Evolutionary conservation across 2,888 invertebrate genomes (phyloP).

Genomic region (Apodemia hepburni): DNA sequence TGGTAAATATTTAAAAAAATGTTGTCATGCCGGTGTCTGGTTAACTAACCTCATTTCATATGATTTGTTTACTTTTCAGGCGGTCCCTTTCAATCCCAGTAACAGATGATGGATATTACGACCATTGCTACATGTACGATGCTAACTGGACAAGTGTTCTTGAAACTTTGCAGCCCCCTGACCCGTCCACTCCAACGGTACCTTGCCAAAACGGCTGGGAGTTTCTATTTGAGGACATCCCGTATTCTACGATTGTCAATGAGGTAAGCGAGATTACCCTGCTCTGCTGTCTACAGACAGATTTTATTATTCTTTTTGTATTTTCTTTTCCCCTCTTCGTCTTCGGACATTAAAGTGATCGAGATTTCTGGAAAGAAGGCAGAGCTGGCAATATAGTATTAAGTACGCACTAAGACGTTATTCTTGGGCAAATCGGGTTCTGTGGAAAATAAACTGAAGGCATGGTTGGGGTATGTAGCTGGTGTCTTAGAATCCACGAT

Average conservation of each 20-base stretch:
- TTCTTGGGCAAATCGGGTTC: no score
- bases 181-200: slow-evolving; percentile 35
- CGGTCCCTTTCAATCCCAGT: slow-evolving; percentile 48
- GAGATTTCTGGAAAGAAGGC: no score
- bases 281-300: not conserved
- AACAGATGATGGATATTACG: slow-evolving; percentile 37
- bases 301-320: no score
- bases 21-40: no score
- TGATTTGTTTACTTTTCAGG: slow-evolving; percentile 33
- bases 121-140: slow-evolving; percentile 45
- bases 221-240: slow-evolving; percentile 48
- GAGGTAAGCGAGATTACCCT: slow-evolving; percentile 37
- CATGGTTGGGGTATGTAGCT: no score
- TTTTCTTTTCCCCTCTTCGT: no score
- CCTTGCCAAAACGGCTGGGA: slow-evolving; percentile 51
- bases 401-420: no score
- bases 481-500: no score
- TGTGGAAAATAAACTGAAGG: no score
- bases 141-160: slow-evolving; percentile 49
- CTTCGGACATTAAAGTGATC: no score
- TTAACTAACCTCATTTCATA: not conserved
- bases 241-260: slow-evolving; percentile 49
- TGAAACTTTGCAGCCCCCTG: slow-evolving; percentile 40
- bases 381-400: no score
- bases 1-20: no score